Conservation (phyloP, 2,797 vertebrate species). For the Zalophus californianus region DNA sequence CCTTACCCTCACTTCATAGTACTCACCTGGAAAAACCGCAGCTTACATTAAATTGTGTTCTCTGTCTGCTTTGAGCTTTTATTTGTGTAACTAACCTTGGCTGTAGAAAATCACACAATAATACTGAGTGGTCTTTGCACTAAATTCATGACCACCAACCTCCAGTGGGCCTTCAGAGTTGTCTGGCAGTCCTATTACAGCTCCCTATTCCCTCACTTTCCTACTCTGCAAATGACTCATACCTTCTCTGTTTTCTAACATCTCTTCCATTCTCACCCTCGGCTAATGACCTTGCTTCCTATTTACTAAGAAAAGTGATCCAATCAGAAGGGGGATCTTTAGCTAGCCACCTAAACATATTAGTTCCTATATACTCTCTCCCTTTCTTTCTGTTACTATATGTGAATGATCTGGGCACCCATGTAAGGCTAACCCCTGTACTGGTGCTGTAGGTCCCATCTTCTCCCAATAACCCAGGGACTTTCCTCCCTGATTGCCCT, state of each 20-base stretch:
- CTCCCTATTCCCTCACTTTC: neutral
- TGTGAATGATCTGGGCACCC: neutral
- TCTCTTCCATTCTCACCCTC: neutral
- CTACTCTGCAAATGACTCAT: neutral
- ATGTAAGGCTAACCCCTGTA: neutral
- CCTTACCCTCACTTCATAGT: neutral
- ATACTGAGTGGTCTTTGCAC: neutral
- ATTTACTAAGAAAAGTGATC: neutral
- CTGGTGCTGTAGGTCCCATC: neutral
- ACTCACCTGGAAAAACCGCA: neutral
- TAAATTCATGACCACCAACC: neutral
- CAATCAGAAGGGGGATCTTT: neutral
- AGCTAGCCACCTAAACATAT: neutral
- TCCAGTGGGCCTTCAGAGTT: neutral
- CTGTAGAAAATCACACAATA: neutral
- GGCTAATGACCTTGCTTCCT: neutral
- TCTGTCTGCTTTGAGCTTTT: slow-evolving; percentile 16
- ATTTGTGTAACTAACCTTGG: neutral
- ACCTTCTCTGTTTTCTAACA: neutral
- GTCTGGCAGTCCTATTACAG: neutral
- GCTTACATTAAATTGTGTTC: neutral
- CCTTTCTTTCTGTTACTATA: neutral
- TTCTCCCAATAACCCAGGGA: neutral
- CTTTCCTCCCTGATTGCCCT: neutral
- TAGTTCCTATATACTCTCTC: neutral